Base-by-base conservation (phyloP, 2,113 vertebrate genomes). In the Cheilinus undulatus region DNA sequence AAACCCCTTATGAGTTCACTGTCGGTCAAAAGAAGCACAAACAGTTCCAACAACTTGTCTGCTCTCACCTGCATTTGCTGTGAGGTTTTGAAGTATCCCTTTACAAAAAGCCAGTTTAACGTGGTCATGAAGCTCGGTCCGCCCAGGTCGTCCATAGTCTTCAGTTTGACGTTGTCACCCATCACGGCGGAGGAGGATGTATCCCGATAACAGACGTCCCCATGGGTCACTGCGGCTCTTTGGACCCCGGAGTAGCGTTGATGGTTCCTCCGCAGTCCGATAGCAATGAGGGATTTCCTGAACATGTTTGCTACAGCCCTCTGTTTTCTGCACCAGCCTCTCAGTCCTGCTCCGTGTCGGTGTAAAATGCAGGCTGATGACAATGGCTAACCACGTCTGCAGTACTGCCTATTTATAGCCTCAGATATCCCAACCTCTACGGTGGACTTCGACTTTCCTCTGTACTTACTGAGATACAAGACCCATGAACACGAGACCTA, bases 21-120 rank as follows among this genome's bases (percentile, higher is more conserved):
- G 7, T 19, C 40, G 17, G 40, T 43, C 40, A 43, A 42, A 2
- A 4, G 15, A 3, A 42, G 11, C 7, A 36, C 1, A 36, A 36
- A 36, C 34, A 36, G 34, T 8, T 10, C 15, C 3, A 15, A 42
- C 40, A 38, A 4, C 13, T 13, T 38, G 36, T 14, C 2, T 36
- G 34, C 20, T 53, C 82, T 88, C 57, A 92, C 94, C 57, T 95
- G 94, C 84, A 95, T 32, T 51, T 93, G 86, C 8, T 95, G 94
- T 40, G 79, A 63, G 8, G 57, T 90, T 4, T 82, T 10, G 51
- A 92, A 89, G 50, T 92, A 93, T 0, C 94, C 93, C 38, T 94
- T 95, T 0, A 90, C 64, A 24, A 95, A 93, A 0, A 93, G 81
- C 93, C 93, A 94, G 72, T 94, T 84, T 0, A 94, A 22, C 0